Evolutionary conservation across 1,140 invertebrate genomes (phyloP).

Genomic region (Hesperophylax magnus): DNA sequence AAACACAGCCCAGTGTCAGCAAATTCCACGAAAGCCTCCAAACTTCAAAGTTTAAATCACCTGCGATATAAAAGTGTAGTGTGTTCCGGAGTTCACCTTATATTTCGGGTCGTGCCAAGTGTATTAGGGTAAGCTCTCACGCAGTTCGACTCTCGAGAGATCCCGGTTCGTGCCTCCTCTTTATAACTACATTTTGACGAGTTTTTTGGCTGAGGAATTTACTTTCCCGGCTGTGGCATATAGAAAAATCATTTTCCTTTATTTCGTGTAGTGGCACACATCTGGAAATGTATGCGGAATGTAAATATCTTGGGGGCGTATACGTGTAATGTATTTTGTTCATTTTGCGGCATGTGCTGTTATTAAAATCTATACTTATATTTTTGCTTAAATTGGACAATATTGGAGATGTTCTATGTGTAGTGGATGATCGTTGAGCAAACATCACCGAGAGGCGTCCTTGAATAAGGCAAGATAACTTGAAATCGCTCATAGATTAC

Average conservation of each 20-base stretch:
- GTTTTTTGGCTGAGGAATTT: slow-evolving; percentile 44
- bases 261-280: not conserved
- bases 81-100: slow-evolving; percentile 30
- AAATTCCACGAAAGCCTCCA: slow-evolving; percentile 27
- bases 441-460: too few relatives aligned
- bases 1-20: slow-evolving; percentile 37
- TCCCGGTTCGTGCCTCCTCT: slow-evolving; percentile 28
- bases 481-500: too few relatives aligned
- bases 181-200: slow-evolving; percentile 48
- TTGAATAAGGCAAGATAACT: too few relatives aligned
- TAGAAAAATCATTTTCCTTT: slow-evolving; percentile 14
- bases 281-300: not conserved
- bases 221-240: slow-evolving; percentile 24
- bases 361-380: too few relatives aligned
- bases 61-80: slow-evolving; percentile 40
- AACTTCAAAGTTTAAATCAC: slow-evolving; percentile 41
- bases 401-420: too few relatives aligned
- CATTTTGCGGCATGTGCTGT: too few relatives aligned
- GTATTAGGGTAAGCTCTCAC: slow-evolving; percentile 39
- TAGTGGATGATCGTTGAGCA: too few relatives aligned
- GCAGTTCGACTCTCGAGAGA: slow-evolving; percentile 22
- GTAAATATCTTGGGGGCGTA: too few relatives aligned
- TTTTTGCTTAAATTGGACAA: too few relatives aligned
- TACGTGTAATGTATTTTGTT: too few relatives aligned
- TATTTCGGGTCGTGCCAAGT: slow-evolving; percentile 31